These are phyloP conservation scores for Phalloptychus januarius DNA, from an alignment of 2,797 vertebrate species.

Conservation along the genomic window DNA sequence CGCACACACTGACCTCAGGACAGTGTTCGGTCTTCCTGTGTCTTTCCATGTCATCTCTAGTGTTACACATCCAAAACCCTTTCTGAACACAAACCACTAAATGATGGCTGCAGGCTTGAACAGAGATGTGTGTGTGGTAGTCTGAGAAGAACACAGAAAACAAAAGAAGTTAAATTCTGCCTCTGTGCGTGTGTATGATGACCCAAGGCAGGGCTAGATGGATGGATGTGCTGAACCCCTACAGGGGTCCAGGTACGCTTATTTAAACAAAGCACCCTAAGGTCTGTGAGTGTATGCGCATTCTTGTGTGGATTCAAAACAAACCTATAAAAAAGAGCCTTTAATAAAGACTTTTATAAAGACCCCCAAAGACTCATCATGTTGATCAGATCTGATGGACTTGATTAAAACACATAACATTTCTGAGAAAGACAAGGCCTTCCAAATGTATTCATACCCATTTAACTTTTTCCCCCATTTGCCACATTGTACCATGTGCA, in stretches of 20 bases:
- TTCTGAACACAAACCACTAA: slow-evolving; percentile 82
- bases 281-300: slow-evolving; percentile 64
- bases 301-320: slow-evolving; percentile 23
- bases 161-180: slow-evolving; percentile 26
- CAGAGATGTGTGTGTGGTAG: slow-evolving; percentile 31
- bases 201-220: slow-evolving; percentile 81
- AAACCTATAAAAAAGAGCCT: slow-evolving; percentile 7
- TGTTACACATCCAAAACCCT: slow-evolving; percentile 83
- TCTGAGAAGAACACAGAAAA: slow-evolving; percentile 23
- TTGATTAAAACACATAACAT: neutral
- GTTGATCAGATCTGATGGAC: neutral
- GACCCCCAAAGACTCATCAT: neutral
- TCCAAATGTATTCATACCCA: neutral
- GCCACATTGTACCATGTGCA: neutral
- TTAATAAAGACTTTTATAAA: neutral
- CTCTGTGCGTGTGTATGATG: slow-evolving; percentile 50
- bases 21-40: slow-evolving; percentile 79
- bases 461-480: neutral
- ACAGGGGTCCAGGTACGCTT: slow-evolving; percentile 76
- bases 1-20: slow-evolving; percentile 74
- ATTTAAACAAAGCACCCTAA: slow-evolving; percentile 85
- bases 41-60: slow-evolving; percentile 69
- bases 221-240: slow-evolving; percentile 79
- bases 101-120: slow-evolving; percentile 78
- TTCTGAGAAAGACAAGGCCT: neutral